Conservation (phyloP, 2,888 invertebrate species). For the Hydraecia micacea region DNA sequence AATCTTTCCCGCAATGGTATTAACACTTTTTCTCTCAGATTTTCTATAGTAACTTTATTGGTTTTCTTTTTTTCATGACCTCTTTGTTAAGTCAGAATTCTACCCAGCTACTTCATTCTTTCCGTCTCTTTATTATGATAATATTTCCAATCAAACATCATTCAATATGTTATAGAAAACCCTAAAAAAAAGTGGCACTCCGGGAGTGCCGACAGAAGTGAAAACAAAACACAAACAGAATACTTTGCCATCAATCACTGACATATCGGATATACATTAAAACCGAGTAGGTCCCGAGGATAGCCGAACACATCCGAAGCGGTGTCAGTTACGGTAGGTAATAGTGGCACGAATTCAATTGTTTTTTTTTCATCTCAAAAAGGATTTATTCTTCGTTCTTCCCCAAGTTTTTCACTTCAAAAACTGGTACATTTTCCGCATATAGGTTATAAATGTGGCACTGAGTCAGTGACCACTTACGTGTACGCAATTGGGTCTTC, state of each 20-base stretch:
- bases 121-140: background rate
- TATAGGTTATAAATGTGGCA: constrained; percentile 68
- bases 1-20: too few species aligned
- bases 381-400: too few species aligned
- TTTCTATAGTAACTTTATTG: background rate
- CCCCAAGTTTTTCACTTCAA: too few species aligned
- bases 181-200: constrained; percentile 1
- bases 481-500: constrained; percentile 85
- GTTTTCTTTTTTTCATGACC: background rate
- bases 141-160: background rate
- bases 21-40: background rate
- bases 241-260: too few species aligned
- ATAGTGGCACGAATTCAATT: too few species aligned
- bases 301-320: too few species aligned
- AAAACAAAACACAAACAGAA: too few species aligned
- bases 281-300: too few species aligned
- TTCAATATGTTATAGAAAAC: background rate
- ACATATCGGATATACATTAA: too few species aligned
- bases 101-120: background rate
- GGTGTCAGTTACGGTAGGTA: too few species aligned
- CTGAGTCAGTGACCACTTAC: constrained; percentile 87
- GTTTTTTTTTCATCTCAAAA: too few species aligned
- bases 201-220: too few species aligned
- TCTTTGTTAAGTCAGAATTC: background rate
- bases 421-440: constrained; percentile 56